Evolutionary conservation across 2,888 invertebrate species (phyloP).

Genomic region (Nasonia oneida): DNA sequence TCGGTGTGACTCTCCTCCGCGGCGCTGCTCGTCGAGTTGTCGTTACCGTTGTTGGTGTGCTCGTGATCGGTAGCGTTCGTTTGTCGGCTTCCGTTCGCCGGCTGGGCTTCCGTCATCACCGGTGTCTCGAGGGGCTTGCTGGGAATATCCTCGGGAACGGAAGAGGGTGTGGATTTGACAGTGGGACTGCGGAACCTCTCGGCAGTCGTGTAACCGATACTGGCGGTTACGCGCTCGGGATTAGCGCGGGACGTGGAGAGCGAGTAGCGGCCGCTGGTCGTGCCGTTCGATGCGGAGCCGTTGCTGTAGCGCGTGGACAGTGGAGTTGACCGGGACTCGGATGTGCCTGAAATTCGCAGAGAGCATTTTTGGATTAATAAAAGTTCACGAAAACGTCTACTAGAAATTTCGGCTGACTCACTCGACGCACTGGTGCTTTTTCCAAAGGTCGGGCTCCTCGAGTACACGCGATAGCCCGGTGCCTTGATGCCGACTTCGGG

Average conservation of each 20-base stretch:
- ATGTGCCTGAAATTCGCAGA: slow-evolving; percentile 65
- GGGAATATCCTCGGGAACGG: slow-evolving; percentile 47
- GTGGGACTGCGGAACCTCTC: slow-evolving; percentile 69
- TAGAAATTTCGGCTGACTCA: slow-evolving; percentile 49
- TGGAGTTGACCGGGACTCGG: slow-evolving; percentile 68
- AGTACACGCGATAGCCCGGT: slow-evolving; percentile 69
- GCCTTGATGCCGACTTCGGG: slow-evolving; percentile 76
- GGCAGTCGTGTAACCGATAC: slow-evolving; percentile 68
- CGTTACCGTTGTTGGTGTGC: neutral
- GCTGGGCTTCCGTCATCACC: neutral
- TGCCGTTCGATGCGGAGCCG: slow-evolving; percentile 23
- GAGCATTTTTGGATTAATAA: neutral
- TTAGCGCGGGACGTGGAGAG: slow-evolving; percentile 64
- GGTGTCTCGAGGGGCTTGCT: slow-evolving; percentile 22
- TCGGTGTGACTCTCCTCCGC: slow-evolving; percentile 57
- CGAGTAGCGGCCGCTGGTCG: slow-evolving; percentile 65
- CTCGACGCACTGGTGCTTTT: slow-evolving; percentile 61
- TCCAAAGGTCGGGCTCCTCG: slow-evolving; percentile 68
- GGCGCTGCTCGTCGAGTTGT: neutral
- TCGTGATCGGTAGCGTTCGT: slow-evolving; percentile 25
- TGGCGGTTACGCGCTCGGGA: slow-evolving; percentile 66
- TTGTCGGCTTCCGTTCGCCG: slow-evolving; percentile 45
- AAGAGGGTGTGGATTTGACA: slow-evolving; percentile 57
- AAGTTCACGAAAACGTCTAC: neutral
- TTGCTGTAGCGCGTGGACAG: slow-evolving; percentile 52